Base-by-base conservation (phyloP, 1,140 invertebrate species). In the Oncopodura yosiiana region DNA sequence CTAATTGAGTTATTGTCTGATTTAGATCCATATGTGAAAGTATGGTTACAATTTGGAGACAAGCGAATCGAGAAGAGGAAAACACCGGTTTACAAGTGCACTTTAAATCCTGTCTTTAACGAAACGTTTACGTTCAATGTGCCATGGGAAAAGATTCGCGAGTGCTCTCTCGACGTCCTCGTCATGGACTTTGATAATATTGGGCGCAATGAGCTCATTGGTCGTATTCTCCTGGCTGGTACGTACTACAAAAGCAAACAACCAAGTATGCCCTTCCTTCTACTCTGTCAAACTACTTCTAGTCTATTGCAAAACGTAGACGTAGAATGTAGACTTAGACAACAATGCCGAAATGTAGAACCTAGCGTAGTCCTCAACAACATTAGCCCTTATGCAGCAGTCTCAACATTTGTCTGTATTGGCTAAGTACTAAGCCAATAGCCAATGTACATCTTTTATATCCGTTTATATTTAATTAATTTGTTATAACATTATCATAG, bases 161-260 rank as follows among this genome's bases (percentile, higher is more conserved):
- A 94, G 69, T 92, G 88, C 64, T 90, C 87, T 14, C 75, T 93
- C 23, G 85, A 91, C 66, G 84, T 94, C 1, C 87, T 91, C 75
- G 88, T 94, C 19, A 92, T 94, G 86, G 90, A 94, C 70, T 91
- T 90, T 68, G 89, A 94, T 69, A 93, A 93, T 67, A 91, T 94
- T 53, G 89, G 88, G 23, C 73, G 89, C 41, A 93, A 94, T 66
- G 91, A 95, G 70, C 77, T 92, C 49, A 93, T 94, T 66, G 89
- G 89, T 2, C 77, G 87, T 65, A 90, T 94, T 70, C 76, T 87
- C 45, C 74, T 93, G 60, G 87, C 86, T 65, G 86, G 86, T 87
- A 69, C 71, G 71, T 67, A 4, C 11, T 19, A 24, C 8, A 34
- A 34, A 34, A 34, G 6, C 14, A 34, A 8, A 34, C 37, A 16